These are phyloP conservation scores for Ophion ventricosus DNA, from an alignment of 2,888 invertebrate species.

Conservation along the genomic window DNA sequence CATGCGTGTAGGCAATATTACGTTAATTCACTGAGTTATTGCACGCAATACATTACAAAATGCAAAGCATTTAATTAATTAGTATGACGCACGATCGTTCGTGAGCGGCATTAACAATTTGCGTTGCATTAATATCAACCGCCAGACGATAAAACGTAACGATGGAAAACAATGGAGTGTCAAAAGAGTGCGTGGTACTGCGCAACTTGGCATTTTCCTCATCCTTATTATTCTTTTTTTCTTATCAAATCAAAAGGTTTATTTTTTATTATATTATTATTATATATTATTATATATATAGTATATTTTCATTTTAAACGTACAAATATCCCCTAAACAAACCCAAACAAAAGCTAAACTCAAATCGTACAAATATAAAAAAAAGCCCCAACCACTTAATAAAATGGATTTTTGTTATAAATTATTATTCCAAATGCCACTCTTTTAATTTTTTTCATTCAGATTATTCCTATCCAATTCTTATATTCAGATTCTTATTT, in stretches of 20 bases:
- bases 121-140: background rate
- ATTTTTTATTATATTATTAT: too few species aligned
- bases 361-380: conserved; percentile 50
- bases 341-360: conserved; percentile 59
- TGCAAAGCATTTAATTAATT: conserved; percentile 27
- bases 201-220: conserved; percentile 30
- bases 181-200: background rate
- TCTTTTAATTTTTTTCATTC: background rate
- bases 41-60: background rate
- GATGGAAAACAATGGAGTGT: conserved; percentile 1
- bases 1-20: background rate
- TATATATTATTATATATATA: too few species aligned
- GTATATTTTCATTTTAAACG: too few species aligned
- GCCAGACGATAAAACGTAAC: background rate
- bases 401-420: background rate
- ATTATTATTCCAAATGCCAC: background rate
- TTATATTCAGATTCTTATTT: background rate
- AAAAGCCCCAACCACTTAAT: background rate
- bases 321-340: too few species aligned
- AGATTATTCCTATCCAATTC: background rate
- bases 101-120: conserved; percentile 3
- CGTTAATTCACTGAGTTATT: conserved; percentile 17
- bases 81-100: background rate
- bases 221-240: conserved; percentile 50
- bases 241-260: conserved; percentile 57